Base-by-base conservation (phyloP, 2,797 vertebrate genomes). In the Micrastur ruficollis region DNA sequence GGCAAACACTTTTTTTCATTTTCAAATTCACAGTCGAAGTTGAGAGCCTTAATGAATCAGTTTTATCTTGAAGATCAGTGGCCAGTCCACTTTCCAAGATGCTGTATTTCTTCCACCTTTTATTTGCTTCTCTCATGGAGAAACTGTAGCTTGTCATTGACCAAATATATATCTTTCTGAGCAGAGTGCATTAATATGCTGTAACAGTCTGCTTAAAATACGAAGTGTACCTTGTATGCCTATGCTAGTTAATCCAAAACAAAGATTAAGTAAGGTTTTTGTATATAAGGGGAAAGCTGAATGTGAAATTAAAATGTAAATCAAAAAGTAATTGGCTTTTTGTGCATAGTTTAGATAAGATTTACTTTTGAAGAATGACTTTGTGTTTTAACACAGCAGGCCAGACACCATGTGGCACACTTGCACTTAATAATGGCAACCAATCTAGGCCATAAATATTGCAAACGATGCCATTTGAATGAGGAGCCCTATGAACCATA, bases 251-350 rank as follows among this genome's bases (percentile, higher is more conserved):
- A 98, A 97, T 97, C 95, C 96, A 96, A 97, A 96, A 97, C 93
- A 97, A 97, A 97, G 97, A 97, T 96, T 93, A 96, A 97, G 89
- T 75, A 87, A 97, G 94, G 81, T 47, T 74, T 96, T 95, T 96
- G 81, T 96, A 82, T 93, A 93, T 92, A 96, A 89, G 90, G 67
- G 85, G 66, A 92, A 95, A 91, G 67, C 91, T 75, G 90, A 96
- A 97, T 95, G 91, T 97, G 96, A 96, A 98, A 98, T 98, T 98
- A 98, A 98, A 98, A 98, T 98, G 98, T 98, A 98, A 98, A 98
- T 98, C 98, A 98, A 98, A 98, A 98, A 97, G 95, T 98, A 98
- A 98, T 98, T 98, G 98, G 98, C 97, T 98, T 98, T 98, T 98
- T 98, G 98, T 98, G 97, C 97, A 96, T 98, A 98, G 98, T 98